These are phyloP conservation scores for Okapia johnstoni DNA, from an alignment of 2,113 vertebrate species.

Conservation along the genomic window DNA sequence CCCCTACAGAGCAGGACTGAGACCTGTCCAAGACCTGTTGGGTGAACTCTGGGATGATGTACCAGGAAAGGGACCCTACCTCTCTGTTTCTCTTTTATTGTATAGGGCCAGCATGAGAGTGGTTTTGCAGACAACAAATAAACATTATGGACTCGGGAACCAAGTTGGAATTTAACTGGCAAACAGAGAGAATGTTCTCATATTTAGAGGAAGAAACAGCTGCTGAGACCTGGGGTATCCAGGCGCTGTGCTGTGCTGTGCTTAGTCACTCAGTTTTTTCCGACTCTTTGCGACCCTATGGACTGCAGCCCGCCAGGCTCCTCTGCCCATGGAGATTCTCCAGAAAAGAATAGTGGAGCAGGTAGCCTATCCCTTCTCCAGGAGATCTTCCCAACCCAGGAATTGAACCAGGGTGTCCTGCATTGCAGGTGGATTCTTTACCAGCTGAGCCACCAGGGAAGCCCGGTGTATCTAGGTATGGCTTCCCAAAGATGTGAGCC, in stretches of 20 bases:
- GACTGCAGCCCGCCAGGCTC: background rate
- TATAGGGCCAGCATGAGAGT: background rate
- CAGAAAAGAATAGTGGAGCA: background rate
- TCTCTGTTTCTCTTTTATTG: background rate
- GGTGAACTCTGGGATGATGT: fast-evolving
- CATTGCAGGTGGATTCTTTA: background rate
- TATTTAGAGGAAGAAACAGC: background rate
- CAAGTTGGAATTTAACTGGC: background rate
- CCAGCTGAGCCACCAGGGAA: background rate
- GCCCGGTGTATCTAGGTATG: fast-evolving
- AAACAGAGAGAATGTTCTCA: background rate
- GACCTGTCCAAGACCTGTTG: background rate
- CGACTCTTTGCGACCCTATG: background rate
- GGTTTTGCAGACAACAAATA: background rate
- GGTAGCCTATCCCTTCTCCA: background rate
- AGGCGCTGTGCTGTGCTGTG: background rate
- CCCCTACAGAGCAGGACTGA: background rate
- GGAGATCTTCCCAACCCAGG: background rate
- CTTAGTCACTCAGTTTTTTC: background rate
- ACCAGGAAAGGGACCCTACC: background rate
- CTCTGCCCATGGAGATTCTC: background rate
- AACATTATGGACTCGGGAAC: background rate
- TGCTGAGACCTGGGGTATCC: background rate
- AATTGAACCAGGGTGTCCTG: background rate
- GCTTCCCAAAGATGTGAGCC: background rate